Evolutionary conservation across 2,113 vertebrate species (phyloP), one percentile per base, ranked within the genome.

Genomic region (Marcusenius ussheri): DNA sequence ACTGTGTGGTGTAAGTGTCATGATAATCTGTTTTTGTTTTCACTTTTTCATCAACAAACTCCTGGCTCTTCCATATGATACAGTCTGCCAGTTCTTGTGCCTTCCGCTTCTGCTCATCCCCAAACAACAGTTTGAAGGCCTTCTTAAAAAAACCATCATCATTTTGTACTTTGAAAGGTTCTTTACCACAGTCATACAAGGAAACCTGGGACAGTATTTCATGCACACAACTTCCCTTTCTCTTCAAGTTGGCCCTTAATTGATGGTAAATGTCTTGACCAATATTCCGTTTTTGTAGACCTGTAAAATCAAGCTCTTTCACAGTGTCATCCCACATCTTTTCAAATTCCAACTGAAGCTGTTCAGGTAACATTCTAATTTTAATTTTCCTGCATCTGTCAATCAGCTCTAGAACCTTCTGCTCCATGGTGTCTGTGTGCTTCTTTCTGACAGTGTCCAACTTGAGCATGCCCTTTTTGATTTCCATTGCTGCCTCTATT

Each of bases 301-400:
- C 83, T 45, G 50, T 13, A 3, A 91, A 53, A 1, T 5, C 0
- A 5, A 92, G 31, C n/a, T 92, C 70, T 21, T 9, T 39, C 46
- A 92, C 5, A 19, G 87, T 90, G 19, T 56, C 24, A 1, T 88
- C 21, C 93, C 93, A 93, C 90, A 93, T 90, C 2, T 45, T 88
- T 58, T 87, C 11, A 90, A 93, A 93, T 39, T 93, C 90, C 11
- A 27, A 0, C 1, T 86, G 15, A 15, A 92, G 89, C 2, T 88
- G 15, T 24, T 70, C 1, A 0, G 86, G 70, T 27, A 90, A 89
- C 13, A 91, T 88, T 3, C 7, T 17, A 1, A 53, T 7, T 85
- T 80, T 89, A 21, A 2, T 90, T 9, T 50, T 1, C 46, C 74
- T 92, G 39, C 50, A 92, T 9, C 47, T 74, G 15, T 91, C 91